Percentiles rank a stretch among this genome's conserved stretches.
Conservation (phyloP, 2,888 invertebrate genomes). For the Eupithecia vulgata region DNA sequence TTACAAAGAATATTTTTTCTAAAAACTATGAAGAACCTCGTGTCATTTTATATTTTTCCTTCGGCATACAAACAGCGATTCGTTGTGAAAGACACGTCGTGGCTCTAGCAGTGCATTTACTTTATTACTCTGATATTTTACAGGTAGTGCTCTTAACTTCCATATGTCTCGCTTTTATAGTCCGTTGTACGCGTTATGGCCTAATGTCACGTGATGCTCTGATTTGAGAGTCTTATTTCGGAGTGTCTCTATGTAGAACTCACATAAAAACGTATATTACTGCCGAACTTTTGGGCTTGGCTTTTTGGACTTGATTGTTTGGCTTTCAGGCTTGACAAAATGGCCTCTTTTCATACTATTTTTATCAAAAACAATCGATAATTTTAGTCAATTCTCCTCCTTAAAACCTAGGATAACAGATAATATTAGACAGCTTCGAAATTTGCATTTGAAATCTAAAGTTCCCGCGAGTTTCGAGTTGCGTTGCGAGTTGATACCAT, state of each 20-base stretch:
- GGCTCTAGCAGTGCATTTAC: constrained; percentile 78
- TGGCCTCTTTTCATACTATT: not conserved
- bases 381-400: not conserved
- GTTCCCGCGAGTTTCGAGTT: not conserved
- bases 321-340: not conserved
- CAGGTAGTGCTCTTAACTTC: constrained; percentile 82
- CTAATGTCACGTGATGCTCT: constrained; percentile 77
- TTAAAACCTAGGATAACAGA: not conserved
- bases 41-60: constrained; percentile 45
- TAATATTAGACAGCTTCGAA: not conserved
- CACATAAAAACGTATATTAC: constrained; percentile 30
- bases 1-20: not conserved
- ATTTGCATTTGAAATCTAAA: not conserved
- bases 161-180: constrained; percentile 81
- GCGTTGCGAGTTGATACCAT: not conserved
- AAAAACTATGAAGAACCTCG: not conserved
- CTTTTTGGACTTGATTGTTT: constrained; percentile 13
- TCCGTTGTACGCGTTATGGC: constrained; percentile 77
- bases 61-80: constrained; percentile 50
- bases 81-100: constrained; percentile 66
- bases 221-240: constrained; percentile 54
- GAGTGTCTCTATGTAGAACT: constrained; percentile 33
- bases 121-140: constrained; percentile 83
- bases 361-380: not conserved
- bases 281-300: constrained; percentile 19